phyloP scores from a whole-genome alignment of 2,888 invertebrate species.

The Cerastis rubricosa region DNA sequence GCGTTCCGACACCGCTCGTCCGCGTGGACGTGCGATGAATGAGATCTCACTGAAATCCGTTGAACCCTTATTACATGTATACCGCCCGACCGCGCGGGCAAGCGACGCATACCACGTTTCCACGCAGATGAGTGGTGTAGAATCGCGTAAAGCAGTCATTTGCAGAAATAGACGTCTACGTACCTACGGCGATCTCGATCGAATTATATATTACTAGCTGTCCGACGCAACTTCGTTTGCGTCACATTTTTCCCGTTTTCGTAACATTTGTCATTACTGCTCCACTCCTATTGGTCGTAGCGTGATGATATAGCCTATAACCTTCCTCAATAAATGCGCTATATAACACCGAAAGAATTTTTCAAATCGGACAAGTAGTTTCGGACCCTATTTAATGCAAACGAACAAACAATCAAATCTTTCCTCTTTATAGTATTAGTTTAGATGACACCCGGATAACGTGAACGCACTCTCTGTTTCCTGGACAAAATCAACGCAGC shows the following conservation, averaged over 20 bases:
- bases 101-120: background rate
- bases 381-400: too few relatives aligned
- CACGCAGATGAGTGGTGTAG: background rate
- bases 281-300: too few relatives aligned
- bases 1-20: background rate
- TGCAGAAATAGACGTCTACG: background rate
- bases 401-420: too few relatives aligned
- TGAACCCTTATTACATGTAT: background rate
- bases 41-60: background rate
- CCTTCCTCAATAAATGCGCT: too few relatives aligned
- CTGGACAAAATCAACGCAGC: background rate
- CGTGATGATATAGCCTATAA: too few relatives aligned
- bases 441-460: background rate
- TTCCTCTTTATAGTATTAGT: too few relatives aligned
- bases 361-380: too few relatives aligned
- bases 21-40: background rate
- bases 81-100: background rate
- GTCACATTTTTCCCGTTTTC: too few relatives aligned
- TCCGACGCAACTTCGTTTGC: too few relatives aligned
- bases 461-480: background rate
- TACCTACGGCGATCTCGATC: background rate
- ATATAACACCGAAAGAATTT: too few relatives aligned
- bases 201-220: fast-evolving
- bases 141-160: background rate
- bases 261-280: too few relatives aligned